A percentile compares a stretch with the other conserved stretches of the same genome.
Evolutionary conservation across 2,888 invertebrate genomes (phyloP).

Genomic region (Formica aserva): DNA sequence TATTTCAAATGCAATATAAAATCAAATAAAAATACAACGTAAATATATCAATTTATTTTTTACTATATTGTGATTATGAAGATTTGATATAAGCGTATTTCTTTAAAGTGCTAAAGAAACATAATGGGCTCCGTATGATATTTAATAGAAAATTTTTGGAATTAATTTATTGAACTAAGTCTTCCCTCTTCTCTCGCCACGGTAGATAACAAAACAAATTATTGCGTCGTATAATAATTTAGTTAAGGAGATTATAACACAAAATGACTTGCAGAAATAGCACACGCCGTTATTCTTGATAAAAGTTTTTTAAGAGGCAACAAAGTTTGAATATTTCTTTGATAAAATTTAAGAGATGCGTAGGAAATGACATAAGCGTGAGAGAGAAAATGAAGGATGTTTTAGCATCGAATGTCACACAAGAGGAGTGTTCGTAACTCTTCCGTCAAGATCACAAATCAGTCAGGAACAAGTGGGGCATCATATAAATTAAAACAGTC

Average conservation of each 20-base stretch:
- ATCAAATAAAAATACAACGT: background rate
- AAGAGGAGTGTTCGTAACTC: slow-evolving; percentile 11
- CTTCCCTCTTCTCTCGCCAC: background rate
- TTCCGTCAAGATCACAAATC: slow-evolving; percentile 34
- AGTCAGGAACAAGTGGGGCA: slow-evolving; percentile 11
- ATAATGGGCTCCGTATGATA: background rate
- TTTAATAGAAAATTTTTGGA: background rate
- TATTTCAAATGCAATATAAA: background rate
- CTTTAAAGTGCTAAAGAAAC: background rate
- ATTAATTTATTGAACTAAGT: background rate
- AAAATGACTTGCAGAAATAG: background rate
- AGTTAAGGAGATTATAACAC: background rate
- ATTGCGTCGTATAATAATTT: background rate
- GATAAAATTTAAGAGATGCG: background rate
- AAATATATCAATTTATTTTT: background rate
- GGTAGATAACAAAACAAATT: background rate
- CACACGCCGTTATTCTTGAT: background rate
- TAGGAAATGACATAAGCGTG: background rate
- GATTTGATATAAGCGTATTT: background rate
- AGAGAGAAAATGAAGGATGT: background rate
- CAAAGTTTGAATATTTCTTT: background rate
- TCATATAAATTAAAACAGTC: slow-evolving; percentile 13
- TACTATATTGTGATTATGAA: background rate
- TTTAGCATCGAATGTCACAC: slow-evolving; percentile 7
- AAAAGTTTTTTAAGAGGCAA: background rate